phyloP scores from a whole-genome alignment of 2,888 invertebrate species.

The Colletes collaris region DNA sequence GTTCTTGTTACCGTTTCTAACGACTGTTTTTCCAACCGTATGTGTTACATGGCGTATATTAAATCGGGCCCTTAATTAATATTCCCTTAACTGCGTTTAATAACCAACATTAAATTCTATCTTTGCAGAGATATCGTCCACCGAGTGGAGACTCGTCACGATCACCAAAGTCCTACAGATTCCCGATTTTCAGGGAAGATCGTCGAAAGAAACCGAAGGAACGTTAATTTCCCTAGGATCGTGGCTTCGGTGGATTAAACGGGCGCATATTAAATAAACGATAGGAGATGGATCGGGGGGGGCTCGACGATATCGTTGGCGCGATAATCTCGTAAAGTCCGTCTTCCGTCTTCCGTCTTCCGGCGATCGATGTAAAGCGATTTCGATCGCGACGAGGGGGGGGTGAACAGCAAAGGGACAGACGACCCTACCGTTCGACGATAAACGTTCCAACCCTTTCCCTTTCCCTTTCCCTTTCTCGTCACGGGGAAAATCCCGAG shows the following conservation, averaged over 20 bases:
- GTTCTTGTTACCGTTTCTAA: no score
- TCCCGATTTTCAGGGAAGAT: no score
- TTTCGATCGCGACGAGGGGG: no score
- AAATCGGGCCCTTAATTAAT: no score
- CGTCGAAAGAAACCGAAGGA: conserved; percentile 7
- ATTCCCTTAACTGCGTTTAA: no score
- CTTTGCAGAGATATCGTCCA: no score
- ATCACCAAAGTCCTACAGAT: no score
- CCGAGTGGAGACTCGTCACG: no score
- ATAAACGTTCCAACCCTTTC: conserved; percentile 24
- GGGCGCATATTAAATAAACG: not conserved
- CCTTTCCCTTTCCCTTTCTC: not conserved
- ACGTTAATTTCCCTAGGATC: not conserved
- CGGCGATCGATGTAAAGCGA: not conserved
- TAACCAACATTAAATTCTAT: no score
- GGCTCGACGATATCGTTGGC: not conserved
- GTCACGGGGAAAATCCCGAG: conserved; percentile 27
- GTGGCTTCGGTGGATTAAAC: not conserved
- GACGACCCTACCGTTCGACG: conserved; percentile 6
- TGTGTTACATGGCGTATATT: no score
- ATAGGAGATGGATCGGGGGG: not conserved
- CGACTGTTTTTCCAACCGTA: no score
- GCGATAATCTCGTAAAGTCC: conserved; percentile 9
- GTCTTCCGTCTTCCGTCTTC: not conserved
- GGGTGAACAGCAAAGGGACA: not conserved